Conservation (phyloP, 2,113 vertebrate species). For the Alethe castanea region DNA sequence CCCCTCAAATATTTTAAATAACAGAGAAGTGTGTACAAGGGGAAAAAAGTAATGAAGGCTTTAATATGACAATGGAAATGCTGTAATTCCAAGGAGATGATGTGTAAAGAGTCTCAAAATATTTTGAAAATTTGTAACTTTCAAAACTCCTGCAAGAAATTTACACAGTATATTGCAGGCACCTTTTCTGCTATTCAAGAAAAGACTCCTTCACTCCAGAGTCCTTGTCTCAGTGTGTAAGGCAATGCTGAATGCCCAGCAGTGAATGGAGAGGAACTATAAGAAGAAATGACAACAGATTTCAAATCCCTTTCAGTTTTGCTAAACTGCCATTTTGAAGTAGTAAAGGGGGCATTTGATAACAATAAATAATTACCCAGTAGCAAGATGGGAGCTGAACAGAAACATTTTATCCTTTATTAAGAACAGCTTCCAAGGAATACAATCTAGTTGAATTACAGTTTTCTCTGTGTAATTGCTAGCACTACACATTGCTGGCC, state of each 20-base stretch:
- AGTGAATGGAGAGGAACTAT: not conserved
- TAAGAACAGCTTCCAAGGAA: not conserved
- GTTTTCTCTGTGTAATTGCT: not conserved
- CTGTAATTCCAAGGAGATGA: not conserved
- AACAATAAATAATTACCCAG: not conserved
- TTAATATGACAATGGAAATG: not conserved
- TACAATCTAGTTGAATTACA: not conserved
- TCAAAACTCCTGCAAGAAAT: not conserved
- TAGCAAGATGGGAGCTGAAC: not conserved
- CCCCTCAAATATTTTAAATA: not conserved
- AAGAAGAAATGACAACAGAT: not conserved
- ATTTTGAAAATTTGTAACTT: not conserved
- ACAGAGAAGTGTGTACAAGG: not conserved
- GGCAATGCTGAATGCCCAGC: not conserved
- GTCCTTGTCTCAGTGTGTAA: not conserved
- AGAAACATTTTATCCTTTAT: not conserved
- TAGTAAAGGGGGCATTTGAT: not conserved
- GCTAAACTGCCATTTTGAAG: not conserved
- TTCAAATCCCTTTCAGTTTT: not conserved
- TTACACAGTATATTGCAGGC: not conserved
- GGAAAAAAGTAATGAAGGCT: fast-evolving
- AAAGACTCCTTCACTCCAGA: not conserved
- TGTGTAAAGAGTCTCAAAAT: not conserved
- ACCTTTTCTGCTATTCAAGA: not conserved
- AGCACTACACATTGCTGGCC: not conserved